These are phyloP conservation scores for Meiosimyza platycephala DNA, from an alignment of 2,888 invertebrate species.

Conservation along the genomic window DNA sequence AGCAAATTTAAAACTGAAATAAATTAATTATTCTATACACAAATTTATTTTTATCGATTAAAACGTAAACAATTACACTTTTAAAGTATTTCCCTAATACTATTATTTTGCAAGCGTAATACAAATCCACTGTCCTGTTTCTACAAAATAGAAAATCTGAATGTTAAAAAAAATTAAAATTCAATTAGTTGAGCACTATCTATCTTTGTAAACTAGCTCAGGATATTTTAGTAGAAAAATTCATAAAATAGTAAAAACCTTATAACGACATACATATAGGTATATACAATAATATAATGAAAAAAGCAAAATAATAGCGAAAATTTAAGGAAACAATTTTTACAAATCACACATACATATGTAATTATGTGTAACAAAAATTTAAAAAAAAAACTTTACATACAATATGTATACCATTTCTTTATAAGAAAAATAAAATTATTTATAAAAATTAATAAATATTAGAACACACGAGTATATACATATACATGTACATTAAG, in stretches of 20 bases:
- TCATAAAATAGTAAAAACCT: slow-evolving; percentile 11
- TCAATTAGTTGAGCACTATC: background rate
- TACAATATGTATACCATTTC: slow-evolving; percentile 32
- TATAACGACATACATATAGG: background rate
- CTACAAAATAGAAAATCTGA: background rate
- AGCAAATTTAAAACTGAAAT: background rate
- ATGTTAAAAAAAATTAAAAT: background rate
- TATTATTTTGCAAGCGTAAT: too few species aligned
- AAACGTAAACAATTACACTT: slow-evolving; percentile 7
- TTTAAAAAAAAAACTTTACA: slow-evolving; percentile 22
- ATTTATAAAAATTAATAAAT: slow-evolving; percentile 29
- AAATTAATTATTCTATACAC: background rate
- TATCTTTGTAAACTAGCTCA: slow-evolving; percentile 59
- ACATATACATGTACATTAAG: too few species aligned
- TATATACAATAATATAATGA: background rate
- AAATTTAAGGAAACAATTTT: slow-evolving; percentile 8
- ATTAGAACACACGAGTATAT: background rate
- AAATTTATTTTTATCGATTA: slow-evolving; percentile 8
- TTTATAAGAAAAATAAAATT: slow-evolving; percentile 20
- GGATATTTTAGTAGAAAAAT: slow-evolving; percentile 48
- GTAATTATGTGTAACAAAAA: background rate
- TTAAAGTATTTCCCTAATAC: too few species aligned
- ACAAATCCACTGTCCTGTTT: background rate
- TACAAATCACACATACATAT: background rate
- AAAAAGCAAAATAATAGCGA: slow-evolving; percentile 4